phyloP scores from a whole-genome alignment of 2,888 invertebrate species.

The Lasioglossum malachurum region DNA sequence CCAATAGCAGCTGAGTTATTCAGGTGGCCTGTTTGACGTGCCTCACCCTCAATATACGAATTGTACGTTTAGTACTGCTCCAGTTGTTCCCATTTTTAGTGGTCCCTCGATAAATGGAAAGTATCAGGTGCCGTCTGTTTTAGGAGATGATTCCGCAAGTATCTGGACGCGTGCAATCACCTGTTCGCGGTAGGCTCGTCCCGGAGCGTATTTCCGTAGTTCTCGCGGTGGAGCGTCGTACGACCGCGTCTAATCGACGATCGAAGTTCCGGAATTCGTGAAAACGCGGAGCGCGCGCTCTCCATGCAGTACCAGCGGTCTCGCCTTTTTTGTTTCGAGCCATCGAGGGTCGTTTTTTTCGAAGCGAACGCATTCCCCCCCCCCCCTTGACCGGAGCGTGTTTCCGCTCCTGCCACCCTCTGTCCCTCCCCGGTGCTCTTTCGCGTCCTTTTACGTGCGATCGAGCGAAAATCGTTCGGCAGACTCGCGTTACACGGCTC shows the following conservation, averaged over 20 bases:
- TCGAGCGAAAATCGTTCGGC: constrained; percentile 16
- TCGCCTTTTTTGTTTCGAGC: background rate
- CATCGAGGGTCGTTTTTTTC: background rate
- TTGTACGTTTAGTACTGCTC: too few species aligned
- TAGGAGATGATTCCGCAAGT: too few species aligned
- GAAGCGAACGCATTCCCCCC: background rate
- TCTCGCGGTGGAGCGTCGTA: background rate
- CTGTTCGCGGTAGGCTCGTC: background rate
- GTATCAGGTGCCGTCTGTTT: too few species aligned
- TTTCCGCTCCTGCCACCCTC: background rate
- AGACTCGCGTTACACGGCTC: background rate
- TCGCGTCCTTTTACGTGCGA: constrained; percentile 1
- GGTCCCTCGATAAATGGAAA: too few species aligned
- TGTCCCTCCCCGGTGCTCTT: background rate
- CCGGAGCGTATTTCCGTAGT: background rate
- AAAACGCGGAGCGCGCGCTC: background rate
- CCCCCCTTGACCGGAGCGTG: background rate
- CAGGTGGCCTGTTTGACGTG: too few species aligned
- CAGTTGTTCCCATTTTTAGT: too few species aligned
- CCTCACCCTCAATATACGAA: too few species aligned
- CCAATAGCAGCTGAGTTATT: too few species aligned
- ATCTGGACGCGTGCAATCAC: background rate
- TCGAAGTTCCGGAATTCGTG: background rate
- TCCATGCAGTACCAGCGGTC: background rate
- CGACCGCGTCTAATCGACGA: background rate